Percentiles rank a stretch among this genome's conserved stretches.
Conservation (phyloP, 2,888 invertebrate genomes). For the Drosophila melanosoma region DNA sequence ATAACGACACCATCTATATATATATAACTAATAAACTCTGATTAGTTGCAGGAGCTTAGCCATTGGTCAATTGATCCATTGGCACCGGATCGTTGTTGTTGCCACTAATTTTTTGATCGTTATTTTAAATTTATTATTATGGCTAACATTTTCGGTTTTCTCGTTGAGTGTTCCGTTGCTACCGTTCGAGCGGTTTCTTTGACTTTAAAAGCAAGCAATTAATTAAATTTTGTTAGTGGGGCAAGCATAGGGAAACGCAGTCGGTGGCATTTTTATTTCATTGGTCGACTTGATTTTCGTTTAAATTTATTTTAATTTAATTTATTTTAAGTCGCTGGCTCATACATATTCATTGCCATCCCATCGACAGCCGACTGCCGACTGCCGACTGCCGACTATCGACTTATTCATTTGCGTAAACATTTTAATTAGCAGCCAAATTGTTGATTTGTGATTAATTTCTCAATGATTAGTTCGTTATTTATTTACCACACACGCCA, state of each 20-base stretch:
- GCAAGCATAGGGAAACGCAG: slow-evolving; percentile 22
- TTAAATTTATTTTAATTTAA: slow-evolving; percentile 73
- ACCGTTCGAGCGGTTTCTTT: slow-evolving; percentile 62
- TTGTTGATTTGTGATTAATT: slow-evolving; percentile 68
- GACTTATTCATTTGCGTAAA: slow-evolving; percentile 69
- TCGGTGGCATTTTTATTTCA: slow-evolving; percentile 56
- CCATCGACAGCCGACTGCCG: slow-evolving; percentile 3
- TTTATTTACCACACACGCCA: slow-evolving; percentile 57
- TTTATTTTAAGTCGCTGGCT: slow-evolving; percentile 55
- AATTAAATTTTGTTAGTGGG: slow-evolving; percentile 74
- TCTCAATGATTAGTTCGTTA: slow-evolving; percentile 67
- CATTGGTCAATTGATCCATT: slow-evolving; percentile 29
- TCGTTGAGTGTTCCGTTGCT: slow-evolving; percentile 26
- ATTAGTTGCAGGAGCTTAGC: slow-evolving; percentile 63
- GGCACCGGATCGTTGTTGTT: slow-evolving; percentile 31
- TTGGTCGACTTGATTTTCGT: slow-evolving; percentile 32
- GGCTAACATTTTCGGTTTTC: slow-evolving; percentile 35
- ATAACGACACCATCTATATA: slow-evolving; percentile 17
- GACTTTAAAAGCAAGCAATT: slow-evolving; percentile 72
- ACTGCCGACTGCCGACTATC: slow-evolving; percentile 3
- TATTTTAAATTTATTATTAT: slow-evolving; percentile 72
- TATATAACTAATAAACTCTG: slow-evolving; percentile 59
- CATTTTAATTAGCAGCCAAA: slow-evolving; percentile 74
- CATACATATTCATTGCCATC: slow-evolving; percentile 72
- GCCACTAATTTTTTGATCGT: slow-evolving; percentile 66